Evolutionary conservation across 2,888 invertebrate species (phyloP).

Genomic region (Caenorhabditis angaria): DNA sequence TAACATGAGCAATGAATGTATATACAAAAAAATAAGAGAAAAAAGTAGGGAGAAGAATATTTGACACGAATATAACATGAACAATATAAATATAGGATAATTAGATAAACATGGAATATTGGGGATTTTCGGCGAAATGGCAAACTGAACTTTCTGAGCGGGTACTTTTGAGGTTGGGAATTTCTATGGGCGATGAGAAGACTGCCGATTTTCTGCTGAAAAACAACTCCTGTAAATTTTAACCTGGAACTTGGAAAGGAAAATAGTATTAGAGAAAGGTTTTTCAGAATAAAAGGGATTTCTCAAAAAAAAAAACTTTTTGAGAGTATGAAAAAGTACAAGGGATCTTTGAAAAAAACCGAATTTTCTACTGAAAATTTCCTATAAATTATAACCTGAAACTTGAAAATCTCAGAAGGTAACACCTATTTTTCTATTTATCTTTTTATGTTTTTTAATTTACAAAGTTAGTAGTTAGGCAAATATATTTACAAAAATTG

Average conservation of each 20-base stretch:
- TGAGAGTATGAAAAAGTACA: too few species aligned
- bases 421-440: slow-evolving; percentile 6
- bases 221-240: neutral
- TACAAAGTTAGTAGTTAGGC: too few species aligned
- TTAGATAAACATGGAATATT: neutral
- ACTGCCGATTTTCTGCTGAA: neutral
- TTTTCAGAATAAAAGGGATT: too few species aligned
- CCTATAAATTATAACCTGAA: too few species aligned
- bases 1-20: neutral
- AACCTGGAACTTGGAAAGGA: too few species aligned
- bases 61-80: neutral
- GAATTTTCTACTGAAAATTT: too few species aligned
- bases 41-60: neutral
- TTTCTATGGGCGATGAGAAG: neutral
- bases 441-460: slow-evolving; percentile 3
- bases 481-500: too few species aligned
- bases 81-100: neutral
- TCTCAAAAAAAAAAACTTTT: too few species aligned
- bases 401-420: too few species aligned
- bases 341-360: too few species aligned
- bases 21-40: neutral
- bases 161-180: slow-evolving; percentile 5
- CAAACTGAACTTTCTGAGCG: slow-evolving; percentile 18
- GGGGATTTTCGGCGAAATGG: neutral
- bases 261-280: too few species aligned